These are phyloP conservation scores for Protonemura montana DNA, from an alignment of 2,888 invertebrate species.

Conservation along the genomic window DNA sequence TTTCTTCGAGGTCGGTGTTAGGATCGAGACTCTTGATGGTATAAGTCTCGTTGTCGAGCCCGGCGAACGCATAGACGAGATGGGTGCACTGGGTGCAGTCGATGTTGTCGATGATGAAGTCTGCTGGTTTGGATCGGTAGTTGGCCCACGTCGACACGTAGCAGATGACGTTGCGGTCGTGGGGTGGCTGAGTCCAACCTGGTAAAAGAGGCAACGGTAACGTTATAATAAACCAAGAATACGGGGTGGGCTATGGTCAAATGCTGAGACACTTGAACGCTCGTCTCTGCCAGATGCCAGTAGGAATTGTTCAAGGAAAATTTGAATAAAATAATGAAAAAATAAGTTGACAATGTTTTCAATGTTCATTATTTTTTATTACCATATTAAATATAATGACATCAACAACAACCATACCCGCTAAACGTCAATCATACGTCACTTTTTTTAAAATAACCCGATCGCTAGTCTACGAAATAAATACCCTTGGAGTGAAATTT, in stretches of 20 bases:
- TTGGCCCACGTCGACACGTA: slow-evolving; percentile 56
- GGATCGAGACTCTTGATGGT: slow-evolving; percentile 55
- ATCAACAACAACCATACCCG: neutral
- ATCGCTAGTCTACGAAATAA: neutral
- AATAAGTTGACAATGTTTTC: neutral
- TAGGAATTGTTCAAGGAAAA: too few species aligned
- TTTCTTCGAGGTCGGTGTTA: slow-evolving; percentile 52
- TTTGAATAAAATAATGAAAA: neutral
- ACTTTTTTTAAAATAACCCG: neutral
- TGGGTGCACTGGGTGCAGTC: slow-evolving; percentile 57
- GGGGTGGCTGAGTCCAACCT: neutral
- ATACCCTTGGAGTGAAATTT: neutral
- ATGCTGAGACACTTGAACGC: neutral
- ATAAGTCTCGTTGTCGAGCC: slow-evolving; percentile 54
- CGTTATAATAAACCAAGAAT: too few species aligned
- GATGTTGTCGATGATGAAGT: slow-evolving; percentile 55
- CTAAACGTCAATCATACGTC: neutral
- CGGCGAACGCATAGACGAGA: slow-evolving; percentile 57
- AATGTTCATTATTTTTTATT: neutral
- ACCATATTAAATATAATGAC: neutral
- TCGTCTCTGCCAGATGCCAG: too few species aligned
- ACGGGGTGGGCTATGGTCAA: neutral
- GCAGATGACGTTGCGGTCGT: slow-evolving; percentile 53
- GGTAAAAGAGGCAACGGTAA: too few species aligned
- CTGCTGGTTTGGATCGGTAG: slow-evolving; percentile 54